Evolutionary conservation across 2,888 invertebrate genomes (phyloP).

Genomic region (Dryocosmus kuriphilus): DNA sequence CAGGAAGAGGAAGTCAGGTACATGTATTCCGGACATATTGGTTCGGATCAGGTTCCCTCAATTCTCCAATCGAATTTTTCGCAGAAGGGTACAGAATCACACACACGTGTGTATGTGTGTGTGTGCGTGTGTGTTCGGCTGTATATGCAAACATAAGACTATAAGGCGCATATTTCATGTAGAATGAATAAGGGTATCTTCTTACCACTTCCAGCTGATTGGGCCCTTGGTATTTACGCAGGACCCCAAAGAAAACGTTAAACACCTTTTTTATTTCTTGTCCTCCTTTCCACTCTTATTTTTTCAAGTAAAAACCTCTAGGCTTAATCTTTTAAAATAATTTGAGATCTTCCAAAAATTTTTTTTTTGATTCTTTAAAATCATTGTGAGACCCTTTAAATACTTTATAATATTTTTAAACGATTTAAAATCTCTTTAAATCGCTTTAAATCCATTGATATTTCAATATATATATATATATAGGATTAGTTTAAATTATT

Average conservation of each 20-base stretch:
- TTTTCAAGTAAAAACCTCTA: not conserved
- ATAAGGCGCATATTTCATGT: slow-evolving; percentile 32
- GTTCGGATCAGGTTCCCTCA: slow-evolving; percentile 63
- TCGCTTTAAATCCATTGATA: too few relatives aligned
- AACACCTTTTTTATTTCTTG: slow-evolving; percentile 4
- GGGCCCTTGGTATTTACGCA: slow-evolving; percentile 71
- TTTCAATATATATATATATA: too few relatives aligned
- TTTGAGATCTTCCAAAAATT: too few relatives aligned
- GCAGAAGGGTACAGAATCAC: slow-evolving; percentile 45
- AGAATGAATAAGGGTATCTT: slow-evolving; percentile 65
- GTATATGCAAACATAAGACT: slow-evolving; percentile 19
- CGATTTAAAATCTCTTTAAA: too few relatives aligned
- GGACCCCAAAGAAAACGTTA: slow-evolving; percentile 43
- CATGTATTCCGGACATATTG: slow-evolving; percentile 61
- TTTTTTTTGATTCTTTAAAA: too few relatives aligned
- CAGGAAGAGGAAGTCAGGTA: slow-evolving; percentile 76
- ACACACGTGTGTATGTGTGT: not conserved
- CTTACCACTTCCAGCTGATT: slow-evolving; percentile 76
- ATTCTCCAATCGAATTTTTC: slow-evolving; percentile 64
- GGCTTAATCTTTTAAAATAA: too few relatives aligned
- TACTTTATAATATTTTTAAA: too few relatives aligned
- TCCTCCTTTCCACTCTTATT: not conserved
- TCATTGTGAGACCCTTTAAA: too few relatives aligned
- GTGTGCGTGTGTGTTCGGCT: slow-evolving; percentile 44
- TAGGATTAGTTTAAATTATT: too few relatives aligned